Base-by-base conservation (phyloP, 1,140 invertebrate genomes). In the Cylas formicarius region DNA sequence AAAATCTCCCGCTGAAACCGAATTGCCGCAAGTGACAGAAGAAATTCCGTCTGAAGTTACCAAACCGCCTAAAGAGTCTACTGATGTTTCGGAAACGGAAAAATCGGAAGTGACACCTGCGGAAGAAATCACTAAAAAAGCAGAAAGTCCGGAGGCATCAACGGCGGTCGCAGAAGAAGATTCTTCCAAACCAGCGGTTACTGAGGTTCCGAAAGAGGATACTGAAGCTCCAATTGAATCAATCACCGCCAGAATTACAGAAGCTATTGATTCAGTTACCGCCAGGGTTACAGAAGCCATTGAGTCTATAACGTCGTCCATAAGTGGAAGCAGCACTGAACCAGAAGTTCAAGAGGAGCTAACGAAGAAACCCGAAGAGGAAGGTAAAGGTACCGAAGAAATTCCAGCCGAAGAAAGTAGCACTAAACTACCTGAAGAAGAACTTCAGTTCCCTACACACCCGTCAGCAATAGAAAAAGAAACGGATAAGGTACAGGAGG, bases 181-280 rank as follows among this genome's bases (percentile, higher is more conserved):
- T 11, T 24, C 44, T 20, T 11, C 23, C 8, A 14, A 44, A 31
- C 7, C 24, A 23, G 14, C 35, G n/a, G n/a, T 19, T n/a, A 9
- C 23, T 18, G 37, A 38, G 28, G 20, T 13, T 37, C 10, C 14
- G 10, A 8, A 28, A n/a, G 14, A 32, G 14, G n/a, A 39, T 11
- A 43, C 50, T 20, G 39, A 41, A 22, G 34, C 29, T 11, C 45
- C 52, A 18, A 10, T 51, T 18, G 48, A 50, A 44, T 17, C 40
- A 14, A 23, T 53, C 23, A 53, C 52, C n/a, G 19, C 33, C 16
- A 46, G 39, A 47, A 29, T 53, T 29, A 50, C 47, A 14, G 47
- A 53, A 19, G 43, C 43, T 4, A 40, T 50, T 26, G 48, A 50
- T 19, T 35, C 48, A 13, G 45, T 50, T 27, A 50, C 48, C 17